phyloP scores from a whole-genome alignment of 2,888 invertebrate genomes.

The Eupithecia inturbata region DNA sequence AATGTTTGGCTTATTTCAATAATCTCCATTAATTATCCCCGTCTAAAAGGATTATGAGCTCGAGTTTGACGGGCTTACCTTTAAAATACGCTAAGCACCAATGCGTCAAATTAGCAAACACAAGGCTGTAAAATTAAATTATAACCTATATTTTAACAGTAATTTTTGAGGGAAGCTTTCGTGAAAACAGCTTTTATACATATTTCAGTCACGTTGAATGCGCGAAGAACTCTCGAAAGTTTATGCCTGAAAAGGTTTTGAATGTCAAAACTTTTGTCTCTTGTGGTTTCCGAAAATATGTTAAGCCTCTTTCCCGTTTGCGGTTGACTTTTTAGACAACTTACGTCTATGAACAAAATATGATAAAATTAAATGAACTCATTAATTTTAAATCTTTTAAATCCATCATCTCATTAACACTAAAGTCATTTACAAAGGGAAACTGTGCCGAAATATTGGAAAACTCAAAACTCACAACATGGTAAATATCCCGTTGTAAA shows the following conservation, averaged over 20 bases:
- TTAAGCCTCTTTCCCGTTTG: constrained; percentile 33
- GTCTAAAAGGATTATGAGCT: not conserved
- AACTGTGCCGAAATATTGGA: no score
- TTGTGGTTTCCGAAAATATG: constrained; percentile 40
- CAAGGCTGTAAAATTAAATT: constrained; percentile 2
- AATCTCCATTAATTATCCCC: not conserved
- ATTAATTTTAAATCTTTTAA: no score
- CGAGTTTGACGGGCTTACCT: not conserved
- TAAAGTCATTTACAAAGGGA: no score
- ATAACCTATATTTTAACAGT: not conserved
- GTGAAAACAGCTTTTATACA: not conserved
- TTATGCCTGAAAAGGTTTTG: constrained; percentile 38
- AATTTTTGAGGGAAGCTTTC: not conserved
- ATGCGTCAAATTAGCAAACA: constrained; percentile 1
- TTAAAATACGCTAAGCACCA: not conserved
- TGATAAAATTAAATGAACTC: not conserved
- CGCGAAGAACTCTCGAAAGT: constrained; percentile 36
- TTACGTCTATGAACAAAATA: not conserved
- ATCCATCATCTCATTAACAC: no score
- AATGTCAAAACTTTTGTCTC: constrained; percentile 43
- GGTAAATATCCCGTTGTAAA: no score
- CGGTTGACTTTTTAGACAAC: constrained; percentile 20
- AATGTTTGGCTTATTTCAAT: not conserved
- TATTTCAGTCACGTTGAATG: constrained; percentile 33
- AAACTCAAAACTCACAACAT: no score